These are phyloP conservation scores for Globia sparganii DNA, from an alignment of 2,888 invertebrate genomes.

Conservation along the genomic window DNA sequence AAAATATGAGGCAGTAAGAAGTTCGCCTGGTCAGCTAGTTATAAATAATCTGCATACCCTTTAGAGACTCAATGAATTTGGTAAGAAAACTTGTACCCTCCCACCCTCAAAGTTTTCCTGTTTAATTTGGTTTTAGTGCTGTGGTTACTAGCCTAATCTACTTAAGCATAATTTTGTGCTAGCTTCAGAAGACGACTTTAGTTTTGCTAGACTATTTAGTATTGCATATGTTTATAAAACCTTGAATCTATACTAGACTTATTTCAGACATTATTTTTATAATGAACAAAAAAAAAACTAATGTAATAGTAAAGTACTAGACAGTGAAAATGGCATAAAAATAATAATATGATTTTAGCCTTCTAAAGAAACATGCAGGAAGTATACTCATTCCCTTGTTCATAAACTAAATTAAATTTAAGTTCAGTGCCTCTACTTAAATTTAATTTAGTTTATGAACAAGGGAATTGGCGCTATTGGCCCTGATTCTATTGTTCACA, in stretches of 20 bases:
- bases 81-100: neutral
- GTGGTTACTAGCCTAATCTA: neutral
- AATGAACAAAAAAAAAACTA: neutral
- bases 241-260: slow-evolving; percentile 25
- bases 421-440: too few relatives aligned
- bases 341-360: neutral
- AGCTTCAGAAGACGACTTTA: neutral
- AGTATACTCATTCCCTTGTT: neutral
- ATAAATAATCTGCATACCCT: neutral
- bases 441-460: too few relatives aligned
- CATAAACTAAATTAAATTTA: too few relatives aligned
- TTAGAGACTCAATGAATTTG: neutral
- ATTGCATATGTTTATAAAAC: neutral
- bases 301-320: slow-evolving; percentile 4
- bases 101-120: neutral
- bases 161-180: neutral
- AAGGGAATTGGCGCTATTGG: too few relatives aligned
- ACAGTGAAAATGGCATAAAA: neutral
- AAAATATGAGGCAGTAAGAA: too few relatives aligned
- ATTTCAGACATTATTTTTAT: slow-evolving; percentile 17
- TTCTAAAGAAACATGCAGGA: neutral
- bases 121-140: slow-evolving; percentile 15
- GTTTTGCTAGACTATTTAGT: neutral
- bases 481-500: too few relatives aligned
- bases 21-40: too few relatives aligned